Evolutionary conservation across 2,797 vertebrate genomes (phyloP), one percentile per base, ranked within the genome.

Genomic region (Sternotherus odoratus): DNA sequence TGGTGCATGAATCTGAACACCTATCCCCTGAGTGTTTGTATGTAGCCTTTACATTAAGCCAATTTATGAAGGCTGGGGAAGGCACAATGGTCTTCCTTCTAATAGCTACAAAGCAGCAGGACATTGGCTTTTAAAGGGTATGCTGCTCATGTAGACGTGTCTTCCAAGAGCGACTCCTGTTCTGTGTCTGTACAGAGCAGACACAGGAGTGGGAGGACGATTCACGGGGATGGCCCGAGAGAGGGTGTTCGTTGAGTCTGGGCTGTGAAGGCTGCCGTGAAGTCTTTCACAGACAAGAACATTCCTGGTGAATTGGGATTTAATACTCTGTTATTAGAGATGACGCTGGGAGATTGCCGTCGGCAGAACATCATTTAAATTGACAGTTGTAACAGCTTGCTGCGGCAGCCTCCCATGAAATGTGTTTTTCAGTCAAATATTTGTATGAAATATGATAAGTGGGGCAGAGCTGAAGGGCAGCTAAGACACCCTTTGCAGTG

Each of bases 351-450:
- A 94, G 93, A 94, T 93, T 93, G 96, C 96, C 79, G 3, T 91
- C 95, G 95, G 95, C 97, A 96, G 95, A 95, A 95, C 95, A 95
- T 97, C 95, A 85, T 95, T 96, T 95, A 87, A 23, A 0, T 57
- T 96, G 95, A 96, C 95, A 96, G 95, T 95, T 93, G 91, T 84
- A 95, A 94, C 93, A 95, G 95, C 93, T 96, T 88, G 83, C 95
- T 96, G 95, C 94, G 94, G 92, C 94, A 91, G 79, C 79, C 86
- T 95, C 95, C 93, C 91, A 85, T 93, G 95, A 96, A 97, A 95
- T 90, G 88, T 89, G 74, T 96, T 97, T 95, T 92, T 89, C 89
- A 96, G 97, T 92, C 93, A 96, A 96, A 94, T 96, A 94, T 96
- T 96, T 93, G 88, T 95, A 87, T 94, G 94, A 95, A 91, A 89